Base-by-base conservation (phyloP, 2,113 vertebrate genomes). In the Percina caprodes region DNA sequence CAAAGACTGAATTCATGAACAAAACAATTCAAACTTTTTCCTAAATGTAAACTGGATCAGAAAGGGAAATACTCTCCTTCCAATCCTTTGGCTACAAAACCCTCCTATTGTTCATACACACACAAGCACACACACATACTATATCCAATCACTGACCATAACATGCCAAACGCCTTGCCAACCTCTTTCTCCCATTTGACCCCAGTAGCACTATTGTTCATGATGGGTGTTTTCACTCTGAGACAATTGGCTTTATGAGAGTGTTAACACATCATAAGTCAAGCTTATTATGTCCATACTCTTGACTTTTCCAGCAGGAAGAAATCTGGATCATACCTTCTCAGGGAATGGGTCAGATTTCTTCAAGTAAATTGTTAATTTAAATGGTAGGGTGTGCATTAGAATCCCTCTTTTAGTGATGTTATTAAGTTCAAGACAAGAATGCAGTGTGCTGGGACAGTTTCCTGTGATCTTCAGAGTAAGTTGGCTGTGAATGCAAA, bases 201-300 rank as follows among this genome's bases (percentile, higher is more conserved):
- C 65, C 42, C 39, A 67, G 72, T 79, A 77, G 81, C 88, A 86
- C 26, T 51, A 69, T 62, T 75, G 52, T 52, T 55, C 18, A 26
- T 45, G 77, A 89, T 68, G 68, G 46, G 14, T 72, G 58, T 48
- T 58, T 69, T 26, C 62, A 52, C 69, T 74, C 59, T n/a, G 15
- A 52, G n/a, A 4, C n/a, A 51, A 68, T 45, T 9, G 35, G 33
- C 23, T 68, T 6, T 54, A 42, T 24, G 46, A 51, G 24, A 71
- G 51, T 42, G 19, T 74, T 66, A 21, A 56, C 13, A 51, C 49
- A 46, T 56, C 45, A n/a, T 2, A 23, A 65, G 77, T 72, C 45
- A 74, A 52, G 35, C 35, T 60, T 8, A 30, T 15, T 24, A 21
- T 65, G 26, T 48, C 18, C 12, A 61, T 67, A 30, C 30, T 51